These are phyloP conservation scores for Antechinus flavipes DNA, from an alignment of 2,113 vertebrate species.

Conservation along the genomic window DNA sequence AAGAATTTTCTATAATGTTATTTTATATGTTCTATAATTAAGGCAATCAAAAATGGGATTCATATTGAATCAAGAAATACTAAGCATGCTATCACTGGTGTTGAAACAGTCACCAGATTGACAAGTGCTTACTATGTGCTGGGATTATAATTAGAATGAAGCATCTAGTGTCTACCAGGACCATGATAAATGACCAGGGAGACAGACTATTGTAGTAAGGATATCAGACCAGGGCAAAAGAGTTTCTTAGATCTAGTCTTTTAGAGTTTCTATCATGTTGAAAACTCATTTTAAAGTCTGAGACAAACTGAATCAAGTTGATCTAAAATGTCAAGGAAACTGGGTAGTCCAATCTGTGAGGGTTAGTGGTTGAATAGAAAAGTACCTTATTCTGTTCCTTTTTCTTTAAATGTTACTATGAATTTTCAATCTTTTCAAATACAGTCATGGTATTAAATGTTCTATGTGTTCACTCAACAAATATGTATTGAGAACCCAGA, in stretches of 20 bases:
- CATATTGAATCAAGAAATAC: neutral
- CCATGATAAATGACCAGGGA: neutral
- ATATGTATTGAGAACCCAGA: neutral
- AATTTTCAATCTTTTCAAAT: neutral
- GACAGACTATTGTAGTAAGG: neutral
- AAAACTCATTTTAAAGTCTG: neutral
- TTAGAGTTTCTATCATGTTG: neutral
- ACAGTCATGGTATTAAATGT: neutral
- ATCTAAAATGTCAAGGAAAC: neutral
- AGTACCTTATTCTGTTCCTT: neutral
- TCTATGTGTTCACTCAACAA: neutral
- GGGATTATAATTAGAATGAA: neutral
- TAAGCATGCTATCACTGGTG: neutral
- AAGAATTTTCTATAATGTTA: neutral
- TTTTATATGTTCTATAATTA: neutral
- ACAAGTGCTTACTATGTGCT: neutral
- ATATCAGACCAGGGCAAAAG: neutral
- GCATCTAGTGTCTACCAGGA: neutral
- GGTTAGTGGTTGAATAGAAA: neutral
- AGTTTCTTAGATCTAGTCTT: neutral
- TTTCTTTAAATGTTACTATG: constrained; percentile 21
- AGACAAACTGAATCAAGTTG: neutral
- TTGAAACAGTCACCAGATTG: neutral
- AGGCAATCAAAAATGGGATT: neutral
- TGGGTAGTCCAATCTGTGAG: neutral